Conservation (phyloP, 2,797 vertebrate species). For the Schizopygopsis malacanthus region DNA sequence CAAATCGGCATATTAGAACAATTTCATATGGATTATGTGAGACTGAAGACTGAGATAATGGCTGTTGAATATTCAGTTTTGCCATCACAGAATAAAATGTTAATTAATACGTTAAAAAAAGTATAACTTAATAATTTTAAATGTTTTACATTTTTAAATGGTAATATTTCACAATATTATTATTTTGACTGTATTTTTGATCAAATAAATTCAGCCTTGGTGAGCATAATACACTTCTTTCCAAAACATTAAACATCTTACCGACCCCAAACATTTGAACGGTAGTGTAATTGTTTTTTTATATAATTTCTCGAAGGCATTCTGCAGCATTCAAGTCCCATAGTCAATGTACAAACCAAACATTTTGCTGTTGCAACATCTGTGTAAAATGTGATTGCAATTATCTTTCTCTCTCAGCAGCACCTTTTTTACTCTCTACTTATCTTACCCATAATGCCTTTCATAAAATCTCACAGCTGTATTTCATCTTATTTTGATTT, state of each 20-base stretch:
- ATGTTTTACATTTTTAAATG: neutral
- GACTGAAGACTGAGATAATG: neutral
- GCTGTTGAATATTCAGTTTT: neutral
- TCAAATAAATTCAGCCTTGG: neutral
- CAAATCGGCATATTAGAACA: neutral
- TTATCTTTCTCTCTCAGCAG: neutral
- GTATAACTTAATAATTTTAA: too few species aligned
- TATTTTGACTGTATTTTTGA: neutral
- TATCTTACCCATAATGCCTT: slow-evolving; percentile 2
- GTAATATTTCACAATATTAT: neutral
- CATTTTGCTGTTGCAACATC: neutral
- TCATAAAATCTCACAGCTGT: neutral
- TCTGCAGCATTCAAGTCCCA: neutral
- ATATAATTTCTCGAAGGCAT: neutral
- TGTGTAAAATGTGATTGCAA: neutral
- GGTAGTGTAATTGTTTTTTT: neutral
- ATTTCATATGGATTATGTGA: neutral
- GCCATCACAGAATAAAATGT: neutral
- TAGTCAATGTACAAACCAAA: neutral
- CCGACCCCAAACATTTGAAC: neutral
- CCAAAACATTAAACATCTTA: neutral
- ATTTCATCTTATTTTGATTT: slow-evolving; percentile 7
- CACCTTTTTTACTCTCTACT: neutral
- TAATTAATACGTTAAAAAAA: neutral
- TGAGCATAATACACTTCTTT: neutral